Percentiles rank a stretch among this genome's conserved stretches.
Conservation (phyloP, 2,113 vertebrate genomes). For the Coturnix japonica region DNA sequence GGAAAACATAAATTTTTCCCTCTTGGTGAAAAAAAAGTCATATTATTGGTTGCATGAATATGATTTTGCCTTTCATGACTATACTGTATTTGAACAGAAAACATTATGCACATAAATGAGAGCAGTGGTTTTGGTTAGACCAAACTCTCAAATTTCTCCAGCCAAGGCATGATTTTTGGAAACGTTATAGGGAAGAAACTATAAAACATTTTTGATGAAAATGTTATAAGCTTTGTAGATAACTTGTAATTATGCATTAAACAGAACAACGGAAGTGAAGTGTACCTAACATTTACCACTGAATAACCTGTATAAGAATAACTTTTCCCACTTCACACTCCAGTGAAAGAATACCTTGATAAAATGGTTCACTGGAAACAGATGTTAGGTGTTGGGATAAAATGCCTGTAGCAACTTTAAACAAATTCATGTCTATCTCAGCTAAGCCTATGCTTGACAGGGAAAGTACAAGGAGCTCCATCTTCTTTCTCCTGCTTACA, state of each 20-base stretch:
- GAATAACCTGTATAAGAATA: slow-evolving; percentile 7
- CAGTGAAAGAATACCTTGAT: slow-evolving; percentile 61
- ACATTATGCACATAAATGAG: neutral
- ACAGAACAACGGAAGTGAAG: neutral
- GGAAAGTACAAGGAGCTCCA: neutral
- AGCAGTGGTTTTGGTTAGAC: neutral
- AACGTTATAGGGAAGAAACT: neutral
- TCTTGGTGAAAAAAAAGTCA: neutral
- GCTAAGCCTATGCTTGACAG: slow-evolving; percentile 36
- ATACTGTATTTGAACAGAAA: neutral
- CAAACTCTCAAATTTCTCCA: neutral
- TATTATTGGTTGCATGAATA: neutral
- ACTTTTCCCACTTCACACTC: slow-evolving; percentile 51
- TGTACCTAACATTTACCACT: neutral
- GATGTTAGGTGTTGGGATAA: slow-evolving; percentile 50
- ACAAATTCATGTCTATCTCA: slow-evolving; percentile 20
- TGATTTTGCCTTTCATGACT: neutral
- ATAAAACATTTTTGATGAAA: neutral
- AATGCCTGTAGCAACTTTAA: slow-evolving; percentile 52
- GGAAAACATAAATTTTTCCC: neutral
- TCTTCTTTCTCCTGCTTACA: neutral
- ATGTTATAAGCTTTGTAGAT: neutral
- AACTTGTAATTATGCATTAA: neutral
- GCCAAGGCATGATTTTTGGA: neutral
- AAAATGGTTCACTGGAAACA: slow-evolving; percentile 68